These are phyloP conservation scores for Stenodema calcarata DNA, from an alignment of 2,888 invertebrate genomes.

Conservation along the genomic window DNA sequence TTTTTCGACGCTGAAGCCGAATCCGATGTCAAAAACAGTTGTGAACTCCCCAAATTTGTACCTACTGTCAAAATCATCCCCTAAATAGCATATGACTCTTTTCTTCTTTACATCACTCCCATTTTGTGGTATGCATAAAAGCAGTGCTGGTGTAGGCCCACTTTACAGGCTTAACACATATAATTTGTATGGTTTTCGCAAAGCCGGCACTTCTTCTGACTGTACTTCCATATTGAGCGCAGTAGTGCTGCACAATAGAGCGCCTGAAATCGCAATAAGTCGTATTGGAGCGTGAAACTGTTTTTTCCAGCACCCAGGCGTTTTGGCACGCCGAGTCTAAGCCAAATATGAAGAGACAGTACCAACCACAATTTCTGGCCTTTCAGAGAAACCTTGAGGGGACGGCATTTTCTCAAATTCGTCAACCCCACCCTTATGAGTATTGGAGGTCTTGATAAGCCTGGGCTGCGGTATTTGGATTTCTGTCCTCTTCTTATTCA, in stretches of 20 bases:
- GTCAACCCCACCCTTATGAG: slow-evolving; percentile 45
- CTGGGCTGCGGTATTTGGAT: neutral
- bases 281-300: neutral
- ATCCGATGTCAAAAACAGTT: too few species aligned
- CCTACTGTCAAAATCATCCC: too few species aligned
- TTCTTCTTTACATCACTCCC: neutral
- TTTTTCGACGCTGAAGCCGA: too few species aligned
- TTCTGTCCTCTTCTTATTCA: neutral
- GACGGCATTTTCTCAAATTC: slow-evolving; percentile 15
- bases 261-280: slow-evolving; percentile 16
- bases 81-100: too few species aligned
- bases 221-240: neutral
- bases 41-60: too few species aligned
- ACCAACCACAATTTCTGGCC: slow-evolving; percentile 41
- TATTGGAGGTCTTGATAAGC: slow-evolving; percentile 10
- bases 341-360: slow-evolving; percentile 28
- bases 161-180: neutral
- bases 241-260: neutral
- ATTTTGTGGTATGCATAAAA: neutral
- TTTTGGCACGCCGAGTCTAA: slow-evolving; percentile 41
- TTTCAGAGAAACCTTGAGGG: slow-evolving; percentile 14
- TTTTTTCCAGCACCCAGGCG: slow-evolving; percentile 31
- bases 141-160: neutral
- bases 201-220: neutral
- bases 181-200: neutral